These are phyloP conservation scores for Drosophila lacertosa DNA, from an alignment of 1,140 invertebrate species.

Conservation along the genomic window DNA sequence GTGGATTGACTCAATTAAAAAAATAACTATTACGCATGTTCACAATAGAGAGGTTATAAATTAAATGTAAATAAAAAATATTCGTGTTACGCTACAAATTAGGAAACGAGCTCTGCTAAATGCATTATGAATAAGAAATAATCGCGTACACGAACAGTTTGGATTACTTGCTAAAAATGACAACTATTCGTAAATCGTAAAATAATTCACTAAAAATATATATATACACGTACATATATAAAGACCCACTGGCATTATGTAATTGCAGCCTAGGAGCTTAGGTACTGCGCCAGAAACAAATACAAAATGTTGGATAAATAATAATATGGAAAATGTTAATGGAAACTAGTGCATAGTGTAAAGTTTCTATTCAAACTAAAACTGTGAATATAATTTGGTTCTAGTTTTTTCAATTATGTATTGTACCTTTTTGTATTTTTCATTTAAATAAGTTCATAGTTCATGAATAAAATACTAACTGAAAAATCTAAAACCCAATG, in stretches of 20 bases:
- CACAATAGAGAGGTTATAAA: slow-evolving; percentile 31
- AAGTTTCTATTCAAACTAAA: slow-evolving; percentile 53
- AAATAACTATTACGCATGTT: slow-evolving; percentile 33
- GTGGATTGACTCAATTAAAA: slow-evolving; percentile 36
- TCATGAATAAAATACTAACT: slow-evolving; percentile 54
- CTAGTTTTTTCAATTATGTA: slow-evolving; percentile 50
- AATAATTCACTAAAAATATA: slow-evolving; percentile 33
- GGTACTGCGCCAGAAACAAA: slow-evolving; percentile 3
- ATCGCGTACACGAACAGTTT: neutral
- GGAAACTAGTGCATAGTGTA: slow-evolving; percentile 25
- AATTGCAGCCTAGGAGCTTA: slow-evolving; percentile 14
- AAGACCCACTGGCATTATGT: slow-evolving; percentile 22
- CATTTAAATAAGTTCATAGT: slow-evolving; percentile 56
- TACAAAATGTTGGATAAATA: slow-evolving; percentile 24
- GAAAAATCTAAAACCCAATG: slow-evolving; percentile 2
- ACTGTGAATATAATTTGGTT: slow-evolving; percentile 58
- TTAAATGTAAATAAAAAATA: slow-evolving; percentile 58
- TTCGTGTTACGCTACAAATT: slow-evolving; percentile 34
- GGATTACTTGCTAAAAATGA: slow-evolving; percentile 3
- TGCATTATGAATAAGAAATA: slow-evolving; percentile 33
- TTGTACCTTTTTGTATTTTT: slow-evolving; percentile 59
- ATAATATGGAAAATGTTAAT: slow-evolving; percentile 26
- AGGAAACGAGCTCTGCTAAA: slow-evolving; percentile 19
- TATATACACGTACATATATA: slow-evolving; percentile 29
- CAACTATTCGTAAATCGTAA: slow-evolving; percentile 21